Conservation (phyloP, 2,888 invertebrate genomes). For the Spisula solida region DNA sequence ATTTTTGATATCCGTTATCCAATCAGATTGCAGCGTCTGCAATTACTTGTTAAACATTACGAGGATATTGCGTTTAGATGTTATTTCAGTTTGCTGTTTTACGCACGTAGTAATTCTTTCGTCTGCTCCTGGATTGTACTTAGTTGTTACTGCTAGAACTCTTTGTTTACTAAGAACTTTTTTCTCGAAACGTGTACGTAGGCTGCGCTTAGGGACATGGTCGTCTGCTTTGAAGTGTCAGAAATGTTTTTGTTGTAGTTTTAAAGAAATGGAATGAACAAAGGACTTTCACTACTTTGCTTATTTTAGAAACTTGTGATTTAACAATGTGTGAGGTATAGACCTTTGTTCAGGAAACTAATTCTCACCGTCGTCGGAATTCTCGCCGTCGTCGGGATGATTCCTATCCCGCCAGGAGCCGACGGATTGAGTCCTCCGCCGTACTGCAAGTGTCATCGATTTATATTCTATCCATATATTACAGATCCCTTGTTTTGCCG, state of each 20-base stretch:
- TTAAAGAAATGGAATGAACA: slow-evolving; percentile 9
- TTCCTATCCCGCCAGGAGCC: slow-evolving; percentile 48
- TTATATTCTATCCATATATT: slow-evolving; percentile 67
- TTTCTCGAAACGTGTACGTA: slow-evolving; percentile 19
- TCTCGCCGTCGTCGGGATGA: slow-evolving; percentile 38
- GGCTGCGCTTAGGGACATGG: background rate
- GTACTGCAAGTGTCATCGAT: slow-evolving; percentile 64
- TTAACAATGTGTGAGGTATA: background rate
- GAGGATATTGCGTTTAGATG: slow-evolving; percentile 53
- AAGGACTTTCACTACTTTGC: background rate
- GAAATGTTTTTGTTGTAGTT: background rate
- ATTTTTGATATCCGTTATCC: slow-evolving; percentile 43
- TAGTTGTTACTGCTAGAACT: background rate
- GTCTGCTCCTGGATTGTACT: slow-evolving; percentile 28
- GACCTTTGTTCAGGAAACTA: background rate
- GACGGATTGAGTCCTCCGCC: slow-evolving; percentile 66
- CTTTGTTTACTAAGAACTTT: slow-evolving; percentile 26
- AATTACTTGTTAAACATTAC: slow-evolving; percentile 62
- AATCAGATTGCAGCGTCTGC: slow-evolving; percentile 45
- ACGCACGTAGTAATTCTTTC: slow-evolving; percentile 64
- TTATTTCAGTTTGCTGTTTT: slow-evolving; percentile 63
- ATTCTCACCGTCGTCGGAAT: slow-evolving; percentile 15
- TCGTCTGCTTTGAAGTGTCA: background rate
- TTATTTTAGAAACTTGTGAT: slow-evolving; percentile 1
- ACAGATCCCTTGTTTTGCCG: slow-evolving; percentile 59